Evolutionary conservation across 2,113 vertebrate genomes (phyloP), one percentile per base, ranked within the genome.

Genomic region (Excalfactoria chinensis): DNA sequence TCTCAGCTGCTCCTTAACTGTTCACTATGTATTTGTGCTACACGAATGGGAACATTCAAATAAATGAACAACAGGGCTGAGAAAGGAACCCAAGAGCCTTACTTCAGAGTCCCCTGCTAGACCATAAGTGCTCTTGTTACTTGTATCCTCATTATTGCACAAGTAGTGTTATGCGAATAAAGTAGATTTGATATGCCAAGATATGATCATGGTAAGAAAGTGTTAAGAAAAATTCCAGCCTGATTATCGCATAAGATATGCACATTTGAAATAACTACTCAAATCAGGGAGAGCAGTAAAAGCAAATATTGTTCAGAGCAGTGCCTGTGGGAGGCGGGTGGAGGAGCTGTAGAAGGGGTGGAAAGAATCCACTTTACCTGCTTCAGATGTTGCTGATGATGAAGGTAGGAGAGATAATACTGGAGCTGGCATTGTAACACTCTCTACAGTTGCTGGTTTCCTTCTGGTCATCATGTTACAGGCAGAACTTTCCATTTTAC

Each of bases 401-500:
- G 98, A 98, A 89, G 98, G 97, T 64, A 98, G 93, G 72, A 98
- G 98, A 72, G 98, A 97, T 49, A 98, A 96, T 82, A 98, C 95
- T 23, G 98, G 97, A 64, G 86, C 86, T 0, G 97, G 94, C 48
- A 97, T 94, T 28, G 97, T 87, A 89, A 98, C 90, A 89, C 95
- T 97, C 56, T 98, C 98, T 34, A 97, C 95, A 41, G 79, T 28
- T 56, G 96, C 88, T 95, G 98, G 97, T 92, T 98, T 98, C 97
- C 97, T 98, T 94, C 98, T 98, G 86, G 97, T 98, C 97, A 98
- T 97, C 95, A 96, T 67, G 18, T 96, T 95, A 78, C 97, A 97
- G 44, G 62, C 78, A 68, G 97, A 95, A 92, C 94, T 93, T 93
- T 98, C 98, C 8, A 94, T 98, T 97, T 98, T 98, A 92, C 95